These are phyloP conservation scores for Cheilinus undulatus DNA, from an alignment of 2,113 vertebrate genomes.

Conservation along the genomic window DNA sequence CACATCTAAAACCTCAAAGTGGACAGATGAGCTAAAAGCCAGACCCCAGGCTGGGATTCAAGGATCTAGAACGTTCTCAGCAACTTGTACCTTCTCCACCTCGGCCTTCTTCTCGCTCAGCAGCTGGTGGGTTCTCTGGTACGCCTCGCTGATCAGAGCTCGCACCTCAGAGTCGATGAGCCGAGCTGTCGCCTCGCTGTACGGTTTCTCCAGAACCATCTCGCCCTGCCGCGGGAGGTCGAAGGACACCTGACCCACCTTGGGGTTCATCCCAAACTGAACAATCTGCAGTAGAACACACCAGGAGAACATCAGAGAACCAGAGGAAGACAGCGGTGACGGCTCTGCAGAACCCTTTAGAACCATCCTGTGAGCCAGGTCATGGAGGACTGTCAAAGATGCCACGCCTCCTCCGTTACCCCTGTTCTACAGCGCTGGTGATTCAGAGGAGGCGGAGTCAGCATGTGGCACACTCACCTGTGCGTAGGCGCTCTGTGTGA, in stretches of 20 bases:
- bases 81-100: constrained; percentile 91
- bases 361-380: background rate
- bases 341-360: background rate
- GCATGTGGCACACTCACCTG: constrained; percentile 83
- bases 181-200: constrained; percentile 95
- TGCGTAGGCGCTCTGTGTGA: constrained; percentile 97
- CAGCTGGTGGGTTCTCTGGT: constrained; percentile 87
- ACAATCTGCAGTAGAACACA: constrained; percentile 86
- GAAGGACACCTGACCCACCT: constrained; percentile 97
- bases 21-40: no score
- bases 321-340: no score
- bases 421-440: no score
- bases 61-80: background rate
- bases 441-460: background rate
- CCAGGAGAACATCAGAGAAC: background rate
- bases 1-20: background rate
- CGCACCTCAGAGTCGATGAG: constrained; percentile 95
- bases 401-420: no score
- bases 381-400: no score
- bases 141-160: constrained; percentile 87
- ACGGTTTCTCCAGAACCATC: constrained; percentile 96
- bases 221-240: constrained; percentile 96
- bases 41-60: no score
- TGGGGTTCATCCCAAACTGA: constrained; percentile 97
- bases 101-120: constrained; percentile 89